Evolutionary conservation across 37 sponge, comb jelly and placozoan species (phyloP), one percentile per base, ranked within the genome.

Genomic region (Tethya wilhelma): DNA sequence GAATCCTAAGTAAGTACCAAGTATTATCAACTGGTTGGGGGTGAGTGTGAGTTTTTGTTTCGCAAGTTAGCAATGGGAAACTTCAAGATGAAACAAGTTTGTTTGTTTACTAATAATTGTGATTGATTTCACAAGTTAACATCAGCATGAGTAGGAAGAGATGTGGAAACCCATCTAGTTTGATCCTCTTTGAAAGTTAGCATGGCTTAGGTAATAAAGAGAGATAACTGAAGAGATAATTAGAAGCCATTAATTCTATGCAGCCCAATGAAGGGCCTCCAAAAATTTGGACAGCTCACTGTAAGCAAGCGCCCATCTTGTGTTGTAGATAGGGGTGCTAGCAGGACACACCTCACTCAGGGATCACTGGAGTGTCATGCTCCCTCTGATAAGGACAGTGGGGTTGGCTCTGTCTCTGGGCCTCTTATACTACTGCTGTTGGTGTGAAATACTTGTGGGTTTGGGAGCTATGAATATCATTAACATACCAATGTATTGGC

Each of bases 321-420:
- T 79, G 73, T 71, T 86, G 65, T 2, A 65, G 41, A 59, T 44
- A 26, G 65, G n/a, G 86, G 86, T 78, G 86, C 64, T 56, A 86
- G 86, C 86, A 86, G 65, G 68, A 73, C 86, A 86, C 29, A 14
- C 49, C 86, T 86, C 86, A 86, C 86, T 76, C 0, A 59, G 9
- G 11, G 86, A 86, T 86, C 86, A 56, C 38, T 71, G 86, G 49
- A 31, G 45, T 78, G 86, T 63, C 58, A 64, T 64, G 85, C 86
- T 73, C 31, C 86, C 86, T 86, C 86, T 32, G 71, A 86, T 86
- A 86, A 86, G 86, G 86, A 86, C 86, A 74, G 2, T 86, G 42
- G 37, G 25, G 5, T 33, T 44, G 8, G 23, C 32, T 23, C 29
- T 31, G 2, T 2, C 2, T 5, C 29, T 17, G 43, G 4, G 44